Conservation (phyloP, 2,113 vertebrate genomes). For the Toxotes jaculatrix region DNA sequence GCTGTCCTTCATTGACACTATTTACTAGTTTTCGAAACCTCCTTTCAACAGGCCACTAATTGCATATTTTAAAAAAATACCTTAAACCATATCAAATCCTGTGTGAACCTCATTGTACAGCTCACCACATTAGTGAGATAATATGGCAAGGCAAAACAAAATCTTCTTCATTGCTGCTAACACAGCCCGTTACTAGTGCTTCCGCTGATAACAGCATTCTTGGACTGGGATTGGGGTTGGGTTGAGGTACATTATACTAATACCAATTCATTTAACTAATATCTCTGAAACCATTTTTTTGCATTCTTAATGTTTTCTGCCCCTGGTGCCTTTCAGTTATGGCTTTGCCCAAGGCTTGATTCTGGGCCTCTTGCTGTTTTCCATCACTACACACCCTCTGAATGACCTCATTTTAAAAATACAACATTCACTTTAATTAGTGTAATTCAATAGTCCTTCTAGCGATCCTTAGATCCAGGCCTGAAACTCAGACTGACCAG, state of each 20-base stretch:
- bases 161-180: not conserved
- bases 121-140: not conserved
- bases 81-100: not conserved
- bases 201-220: not conserved
- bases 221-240: not conserved
- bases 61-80: not conserved
- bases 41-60: not conserved
- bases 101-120: not conserved
- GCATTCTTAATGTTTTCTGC: not conserved
- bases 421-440: constrained; percentile 2
- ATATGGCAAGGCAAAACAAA: not conserved
- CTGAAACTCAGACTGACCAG: not conserved
- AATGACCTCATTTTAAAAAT: constrained; percentile 4
- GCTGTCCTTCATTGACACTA: not conserved
- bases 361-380: not conserved
- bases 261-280: not conserved
- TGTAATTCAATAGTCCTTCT: not conserved
- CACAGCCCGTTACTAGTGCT: not conserved
- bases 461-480: not conserved
- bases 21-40: not conserved
- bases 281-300: too few relatives aligned
- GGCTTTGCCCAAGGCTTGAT: not conserved
- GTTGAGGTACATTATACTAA: not conserved
- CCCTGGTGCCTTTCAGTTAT: not conserved
- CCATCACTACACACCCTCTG: not conserved